A percentile compares a stretch with the other conserved stretches of the same genome.
phyloP scores from a whole-genome alignment of 2,797 vertebrate species.

The Picus viridis region DNA sequence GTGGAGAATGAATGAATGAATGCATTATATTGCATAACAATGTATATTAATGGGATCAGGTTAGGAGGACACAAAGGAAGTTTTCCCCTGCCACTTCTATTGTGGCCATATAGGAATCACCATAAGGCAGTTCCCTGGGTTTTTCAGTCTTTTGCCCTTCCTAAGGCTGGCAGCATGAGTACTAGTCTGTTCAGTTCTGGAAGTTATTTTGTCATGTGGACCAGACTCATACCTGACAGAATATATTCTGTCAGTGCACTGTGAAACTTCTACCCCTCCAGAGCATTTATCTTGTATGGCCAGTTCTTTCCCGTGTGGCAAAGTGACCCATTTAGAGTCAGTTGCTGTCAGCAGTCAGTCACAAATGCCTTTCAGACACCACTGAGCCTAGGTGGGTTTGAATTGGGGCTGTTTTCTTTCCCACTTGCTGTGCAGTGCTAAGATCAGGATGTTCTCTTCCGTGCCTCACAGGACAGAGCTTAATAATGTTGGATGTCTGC shows the following conservation, averaged over 20 bases:
- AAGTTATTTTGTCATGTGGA: background rate
- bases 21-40: background rate
- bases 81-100: background rate
- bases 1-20: background rate
- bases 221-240: background rate
- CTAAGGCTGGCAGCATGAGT: background rate
- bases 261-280: background rate
- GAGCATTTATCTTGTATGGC: background rate
- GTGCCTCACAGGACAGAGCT: background rate
- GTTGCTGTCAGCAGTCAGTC: fast-evolving
- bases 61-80: background rate
- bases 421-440: background rate
- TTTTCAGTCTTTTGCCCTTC: background rate
- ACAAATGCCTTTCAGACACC: background rate
- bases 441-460: background rate
- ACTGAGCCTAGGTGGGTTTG: background rate
- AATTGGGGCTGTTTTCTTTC: background rate
- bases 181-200: background rate
- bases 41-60: background rate
- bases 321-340: fast-evolving
- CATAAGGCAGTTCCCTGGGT: background rate
- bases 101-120: fast-evolving
- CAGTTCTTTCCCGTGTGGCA: background rate
- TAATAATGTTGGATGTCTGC: conserved; percentile 23
- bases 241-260: background rate